A percentile compares a stretch with the other conserved stretches of the same genome.
Conservation (phyloP, 2,888 invertebrate species). For the Phania funesta region DNA sequence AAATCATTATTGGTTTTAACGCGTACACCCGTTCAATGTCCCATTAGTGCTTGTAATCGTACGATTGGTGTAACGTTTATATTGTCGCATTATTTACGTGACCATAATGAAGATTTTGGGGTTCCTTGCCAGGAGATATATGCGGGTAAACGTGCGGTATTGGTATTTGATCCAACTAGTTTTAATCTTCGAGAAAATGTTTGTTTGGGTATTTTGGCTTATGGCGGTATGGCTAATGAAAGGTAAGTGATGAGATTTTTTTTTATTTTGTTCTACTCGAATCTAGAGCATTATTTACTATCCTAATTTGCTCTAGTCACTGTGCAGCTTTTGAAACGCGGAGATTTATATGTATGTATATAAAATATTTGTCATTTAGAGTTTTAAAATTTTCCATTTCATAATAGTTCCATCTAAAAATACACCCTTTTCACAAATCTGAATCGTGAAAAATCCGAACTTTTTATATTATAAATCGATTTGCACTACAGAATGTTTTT, state of each 20-base stretch:
- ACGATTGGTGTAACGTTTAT: slow-evolving; percentile 72
- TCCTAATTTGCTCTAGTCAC: too few species aligned
- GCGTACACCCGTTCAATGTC: slow-evolving; percentile 72
- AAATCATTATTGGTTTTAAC: slow-evolving; percentile 70
- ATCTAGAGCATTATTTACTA: too few species aligned
- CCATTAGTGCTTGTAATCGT: slow-evolving; percentile 70
- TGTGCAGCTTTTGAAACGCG: too few species aligned
- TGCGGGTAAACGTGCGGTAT: slow-evolving; percentile 67
- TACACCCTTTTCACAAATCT: too few species aligned
- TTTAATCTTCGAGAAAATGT: slow-evolving; percentile 71
- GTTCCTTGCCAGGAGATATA: slow-evolving; percentile 72
- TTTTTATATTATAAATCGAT: too few species aligned
- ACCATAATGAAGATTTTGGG: slow-evolving; percentile 71
- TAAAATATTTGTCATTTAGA: too few species aligned
- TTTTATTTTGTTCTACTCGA: background rate
- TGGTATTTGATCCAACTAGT: slow-evolving; percentile 69
- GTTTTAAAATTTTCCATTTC: too few species aligned
- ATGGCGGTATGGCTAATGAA: slow-evolving; percentile 70
- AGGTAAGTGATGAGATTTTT: slow-evolving; percentile 37
- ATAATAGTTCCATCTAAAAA: too few species aligned
- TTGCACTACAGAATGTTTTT: too few species aligned
- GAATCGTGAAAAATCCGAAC: too few species aligned
- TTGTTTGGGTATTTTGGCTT: slow-evolving; percentile 72
- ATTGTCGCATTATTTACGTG: slow-evolving; percentile 73
- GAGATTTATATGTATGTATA: too few species aligned